Percentiles rank a stretch among this genome's conserved stretches.
Conservation (phyloP, 2,113 vertebrate genomes). For the Eulemur macaco region DNA sequence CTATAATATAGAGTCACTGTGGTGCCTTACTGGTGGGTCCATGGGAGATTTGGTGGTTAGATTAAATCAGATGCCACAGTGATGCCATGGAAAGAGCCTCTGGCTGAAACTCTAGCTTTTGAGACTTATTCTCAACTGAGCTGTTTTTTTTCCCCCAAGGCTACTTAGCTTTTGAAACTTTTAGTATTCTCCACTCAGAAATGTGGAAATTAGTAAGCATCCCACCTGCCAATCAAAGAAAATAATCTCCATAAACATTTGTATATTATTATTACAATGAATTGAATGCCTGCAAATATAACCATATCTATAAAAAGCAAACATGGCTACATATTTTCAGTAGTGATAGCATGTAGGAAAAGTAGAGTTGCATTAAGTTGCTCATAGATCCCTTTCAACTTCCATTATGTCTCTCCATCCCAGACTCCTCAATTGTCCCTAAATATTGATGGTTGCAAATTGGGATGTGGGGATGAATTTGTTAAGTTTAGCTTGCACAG, state of each 20-base stretch:
- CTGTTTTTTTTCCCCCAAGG: not conserved
- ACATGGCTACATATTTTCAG: not conserved
- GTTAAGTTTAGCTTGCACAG: not conserved
- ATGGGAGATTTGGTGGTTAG: not conserved
- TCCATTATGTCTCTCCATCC: not conserved
- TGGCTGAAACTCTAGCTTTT: not conserved
- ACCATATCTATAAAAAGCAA: not conserved
- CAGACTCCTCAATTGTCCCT: not conserved
- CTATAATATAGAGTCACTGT: not conserved
- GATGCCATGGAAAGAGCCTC: not conserved
- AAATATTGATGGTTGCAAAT: not conserved
- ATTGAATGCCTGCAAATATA: not conserved
- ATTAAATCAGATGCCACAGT: not conserved
- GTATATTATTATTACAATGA: not conserved
- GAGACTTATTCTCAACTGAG: not conserved
- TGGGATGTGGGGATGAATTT: not conserved
- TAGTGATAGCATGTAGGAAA: not conserved
- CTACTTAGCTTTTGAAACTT: not conserved
- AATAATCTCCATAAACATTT: not conserved
- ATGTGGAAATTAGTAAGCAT: not conserved
- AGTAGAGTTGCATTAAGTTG: not conserved
- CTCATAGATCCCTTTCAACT: not conserved
- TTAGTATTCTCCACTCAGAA: not conserved
- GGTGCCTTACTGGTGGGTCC: not conserved
- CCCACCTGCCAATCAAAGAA: not conserved